Evolutionary conservation across 2,888 invertebrate genomes (phyloP), one percentile per base, ranked within the genome.

Genomic region (Agrotis exclamationis): DNA sequence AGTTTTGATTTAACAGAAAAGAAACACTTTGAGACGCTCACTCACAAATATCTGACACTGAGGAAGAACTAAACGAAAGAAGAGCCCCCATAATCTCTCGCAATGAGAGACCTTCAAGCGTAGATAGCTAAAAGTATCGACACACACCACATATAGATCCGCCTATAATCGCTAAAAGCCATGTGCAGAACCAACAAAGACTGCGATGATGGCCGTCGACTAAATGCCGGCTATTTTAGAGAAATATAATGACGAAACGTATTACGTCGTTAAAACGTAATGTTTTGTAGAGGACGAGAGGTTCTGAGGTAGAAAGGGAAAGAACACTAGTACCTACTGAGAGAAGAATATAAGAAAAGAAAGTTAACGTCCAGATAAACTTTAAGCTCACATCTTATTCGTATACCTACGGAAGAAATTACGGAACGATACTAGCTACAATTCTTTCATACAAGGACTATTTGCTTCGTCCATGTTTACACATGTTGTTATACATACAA

Each of bases 131-230:
- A 57, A 78, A 47, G n/a, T 62, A 70, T 70, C 28, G 14, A 59
- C 22, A 70, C 7, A 51, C 18, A 33, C 33, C 18, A 24, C 53
- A 56, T 53, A 45, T 20, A n/a, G 47, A 63, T 54, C n/a, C 18
- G 45, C 24, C n/a, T 56, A 50, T 24, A 39, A 63, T 28, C 45
- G 24, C 39, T 78, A 57, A 79, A 79, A 72, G 59, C 73, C 79
- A 72, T 60, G 73, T 73, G 79, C 20, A 64, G 47, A 51, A 57
- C 51, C 20, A 57, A 79, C 75, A 79, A 77, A 72, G 45, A 79
- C 71, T 39, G 44, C 69, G 80, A 68, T 74, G 80, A 76, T 45
- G 24, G 80, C 74, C 59, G 65, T 51, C 56, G 20, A 24, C 48
- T 48, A 54, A 63, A 63, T 63, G 59, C 56, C 80, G 54, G 28